phyloP scores from a whole-genome alignment of 2,113 vertebrate species.

The Xerus inauris region DNA sequence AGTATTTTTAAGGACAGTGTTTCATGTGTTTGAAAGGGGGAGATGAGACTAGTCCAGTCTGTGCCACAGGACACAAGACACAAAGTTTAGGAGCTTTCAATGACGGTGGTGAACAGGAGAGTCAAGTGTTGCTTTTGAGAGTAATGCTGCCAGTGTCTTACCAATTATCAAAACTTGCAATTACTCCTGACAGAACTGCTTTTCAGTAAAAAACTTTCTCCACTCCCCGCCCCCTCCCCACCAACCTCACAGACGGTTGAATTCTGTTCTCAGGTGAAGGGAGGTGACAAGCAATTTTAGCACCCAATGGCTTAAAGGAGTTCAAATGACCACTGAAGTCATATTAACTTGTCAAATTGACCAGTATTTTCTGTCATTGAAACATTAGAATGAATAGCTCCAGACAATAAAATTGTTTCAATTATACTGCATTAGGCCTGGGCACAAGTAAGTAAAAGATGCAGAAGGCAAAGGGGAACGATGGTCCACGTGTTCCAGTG shows the following conservation, averaged over 20 bases:
- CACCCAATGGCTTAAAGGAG: slow-evolving; percentile 87
- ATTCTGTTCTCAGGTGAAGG: slow-evolving; percentile 83
- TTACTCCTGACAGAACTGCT: slow-evolving; percentile 77
- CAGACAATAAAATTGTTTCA: slow-evolving; percentile 93
- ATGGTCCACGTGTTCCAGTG: slow-evolving; percentile 39
- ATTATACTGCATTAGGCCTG: slow-evolving; percentile 90
- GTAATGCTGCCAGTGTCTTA: slow-evolving; percentile 47
- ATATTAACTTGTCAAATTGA: slow-evolving; percentile 92
- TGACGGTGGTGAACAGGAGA: neutral
- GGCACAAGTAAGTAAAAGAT: slow-evolving; percentile 81
- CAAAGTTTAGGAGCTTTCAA: slow-evolving; percentile 49
- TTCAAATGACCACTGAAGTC: slow-evolving; percentile 90
- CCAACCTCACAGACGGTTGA: slow-evolving; percentile 54
- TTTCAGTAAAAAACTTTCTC: slow-evolving; percentile 75
- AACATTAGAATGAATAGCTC: slow-evolving; percentile 87
- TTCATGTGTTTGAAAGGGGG: neutral
- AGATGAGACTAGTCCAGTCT: neutral
- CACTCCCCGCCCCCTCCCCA: neutral
- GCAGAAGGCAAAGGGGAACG: slow-evolving; percentile 82
- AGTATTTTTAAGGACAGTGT: neutral
- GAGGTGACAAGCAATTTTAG: slow-evolving; percentile 88
- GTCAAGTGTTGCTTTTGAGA: slow-evolving; percentile 55
- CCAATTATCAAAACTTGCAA: slow-evolving; percentile 80
- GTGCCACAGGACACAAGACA: neutral
- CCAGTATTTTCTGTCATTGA: slow-evolving; percentile 89